Conservation (phyloP, 2,797 vertebrate species). For the Pterois miles region DNA sequence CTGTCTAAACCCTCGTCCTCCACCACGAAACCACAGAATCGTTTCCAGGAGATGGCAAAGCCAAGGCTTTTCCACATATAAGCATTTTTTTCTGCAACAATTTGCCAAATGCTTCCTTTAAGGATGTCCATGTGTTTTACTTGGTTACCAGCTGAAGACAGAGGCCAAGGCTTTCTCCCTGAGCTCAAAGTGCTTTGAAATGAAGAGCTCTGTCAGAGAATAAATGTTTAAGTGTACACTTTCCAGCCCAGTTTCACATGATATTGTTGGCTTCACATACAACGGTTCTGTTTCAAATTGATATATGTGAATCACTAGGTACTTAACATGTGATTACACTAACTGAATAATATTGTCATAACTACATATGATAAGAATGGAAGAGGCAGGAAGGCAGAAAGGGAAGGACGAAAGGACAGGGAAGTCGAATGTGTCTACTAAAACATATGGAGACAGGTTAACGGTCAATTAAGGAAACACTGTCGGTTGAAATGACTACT, state of each 20-base stretch:
- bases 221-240: slow-evolving; percentile 65
- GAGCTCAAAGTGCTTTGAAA: slow-evolving; percentile 67
- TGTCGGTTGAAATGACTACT: not conserved
- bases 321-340: slow-evolving; percentile 62
- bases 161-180: slow-evolving; percentile 43
- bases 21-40: slow-evolving; percentile 69
- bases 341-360: slow-evolving; percentile 54
- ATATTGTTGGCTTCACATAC: slow-evolving; percentile 52
- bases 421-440: not conserved
- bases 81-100: slow-evolving; percentile 75
- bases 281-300: slow-evolving; percentile 47
- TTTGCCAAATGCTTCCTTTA: slow-evolving; percentile 83
- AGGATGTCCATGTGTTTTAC: slow-evolving; percentile 81
- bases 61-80: slow-evolving; percentile 79
- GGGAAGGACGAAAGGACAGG: not conserved
- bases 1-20: slow-evolving; percentile 66
- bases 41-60: slow-evolving; percentile 71
- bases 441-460: not conserved
- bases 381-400: not conserved
- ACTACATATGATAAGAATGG: slow-evolving; percentile 28
- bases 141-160: slow-evolving; percentile 67
- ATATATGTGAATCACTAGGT: slow-evolving; percentile 52
- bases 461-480: not conserved
- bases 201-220: slow-evolving; percentile 56
- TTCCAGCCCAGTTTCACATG: slow-evolving; percentile 66